A percentile compares a stretch with the other conserved stretches of the same genome.
Conservation (phyloP, 92 coral and sea anemone genomes). For the Bergia sp. region DNA sequence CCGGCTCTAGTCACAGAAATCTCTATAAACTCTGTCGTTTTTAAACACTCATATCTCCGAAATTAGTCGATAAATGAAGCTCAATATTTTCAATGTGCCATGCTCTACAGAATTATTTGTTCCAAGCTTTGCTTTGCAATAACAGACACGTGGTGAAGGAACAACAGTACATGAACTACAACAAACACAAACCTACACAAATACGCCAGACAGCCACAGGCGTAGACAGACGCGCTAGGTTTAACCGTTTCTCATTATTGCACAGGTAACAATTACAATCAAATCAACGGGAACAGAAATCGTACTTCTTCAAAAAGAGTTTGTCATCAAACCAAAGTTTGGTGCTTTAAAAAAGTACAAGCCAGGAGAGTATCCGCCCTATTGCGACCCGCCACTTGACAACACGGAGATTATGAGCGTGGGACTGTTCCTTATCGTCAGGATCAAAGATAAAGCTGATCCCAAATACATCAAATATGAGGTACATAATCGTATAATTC, state of each 20-base stretch:
- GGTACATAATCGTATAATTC: constrained; percentile 47
- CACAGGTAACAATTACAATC: constrained; percentile 55
- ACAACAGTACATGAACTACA: not conserved
- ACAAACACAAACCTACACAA: not conserved
- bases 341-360: constrained; percentile 43
- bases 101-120: no score
- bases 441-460: constrained; percentile 61
- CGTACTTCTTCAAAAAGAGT: constrained; percentile 69
- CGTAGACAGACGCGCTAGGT: not conserved
- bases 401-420: constrained; percentile 74
- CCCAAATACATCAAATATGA: constrained; percentile 75
- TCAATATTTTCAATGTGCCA: no score
- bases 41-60: no score
- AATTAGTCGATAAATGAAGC: no score
- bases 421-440: constrained; percentile 81
- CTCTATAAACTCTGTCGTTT: no score
- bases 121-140: no score
- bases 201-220: not conserved
- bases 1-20: no score
- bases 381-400: constrained; percentile 65
- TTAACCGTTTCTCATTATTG: not conserved
- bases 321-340: constrained; percentile 55
- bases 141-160: not conserved
- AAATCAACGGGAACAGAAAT: constrained; percentile 55
- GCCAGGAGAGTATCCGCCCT: constrained; percentile 82